Evolutionary conservation across 2,113 vertebrate species (phyloP).

Genomic region (Takifugu flavidus): DNA sequence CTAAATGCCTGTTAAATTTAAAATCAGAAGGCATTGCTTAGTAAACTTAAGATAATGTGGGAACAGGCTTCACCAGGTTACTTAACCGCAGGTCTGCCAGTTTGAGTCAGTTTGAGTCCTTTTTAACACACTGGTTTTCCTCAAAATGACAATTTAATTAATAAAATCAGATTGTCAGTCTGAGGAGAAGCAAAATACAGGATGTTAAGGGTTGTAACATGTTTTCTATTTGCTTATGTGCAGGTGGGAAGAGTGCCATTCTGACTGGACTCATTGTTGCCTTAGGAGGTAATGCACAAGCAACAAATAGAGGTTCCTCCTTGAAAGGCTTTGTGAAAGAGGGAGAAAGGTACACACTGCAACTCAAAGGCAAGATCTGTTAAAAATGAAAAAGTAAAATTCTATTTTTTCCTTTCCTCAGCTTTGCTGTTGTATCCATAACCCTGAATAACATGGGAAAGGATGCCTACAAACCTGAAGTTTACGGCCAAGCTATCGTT

Average conservation of each 20-base stretch:
- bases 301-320: slow-evolving; percentile 90
- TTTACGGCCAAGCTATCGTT: slow-evolving; percentile 81
- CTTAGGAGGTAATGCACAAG: slow-evolving; percentile 88
- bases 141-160: no score
- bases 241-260: slow-evolving; percentile 95
- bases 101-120: no score
- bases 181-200: no score
- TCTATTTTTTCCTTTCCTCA: slow-evolving; percentile 39
- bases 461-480: slow-evolving; percentile 84
- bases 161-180: no score
- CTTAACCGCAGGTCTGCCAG: no score
- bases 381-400: neutral
- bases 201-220: no score
- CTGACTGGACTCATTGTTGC: slow-evolving; percentile 95
- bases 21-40: no score
- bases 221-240: slow-evolving; percentile 2
- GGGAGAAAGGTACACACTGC: slow-evolving; percentile 83
- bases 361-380: neutral
- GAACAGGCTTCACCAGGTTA: no score
- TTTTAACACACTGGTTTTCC: no score
- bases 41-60: no score
- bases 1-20: no score
- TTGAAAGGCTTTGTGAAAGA: slow-evolving; percentile 92
- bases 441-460: slow-evolving; percentile 86
- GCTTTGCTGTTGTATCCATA: slow-evolving; percentile 90